A percentile compares a stretch with the other conserved stretches of the same genome.
Evolutionary conservation across 2,113 vertebrate species (phyloP).

Genomic region (Turdus rufiventris): DNA sequence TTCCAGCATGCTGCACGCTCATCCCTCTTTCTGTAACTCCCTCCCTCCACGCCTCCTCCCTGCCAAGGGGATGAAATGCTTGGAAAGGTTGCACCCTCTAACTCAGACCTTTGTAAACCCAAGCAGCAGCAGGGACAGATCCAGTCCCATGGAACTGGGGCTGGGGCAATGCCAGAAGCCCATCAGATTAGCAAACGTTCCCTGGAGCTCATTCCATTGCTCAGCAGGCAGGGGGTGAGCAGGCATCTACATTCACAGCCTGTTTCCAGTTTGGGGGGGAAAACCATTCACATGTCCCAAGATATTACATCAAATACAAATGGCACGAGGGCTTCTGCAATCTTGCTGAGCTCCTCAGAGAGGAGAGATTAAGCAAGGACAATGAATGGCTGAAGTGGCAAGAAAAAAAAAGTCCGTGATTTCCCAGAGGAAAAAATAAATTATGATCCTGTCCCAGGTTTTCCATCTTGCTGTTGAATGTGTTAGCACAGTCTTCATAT

Average conservation of each 20-base stretch:
- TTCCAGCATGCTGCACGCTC: not conserved
- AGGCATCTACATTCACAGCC: conserved; percentile 8
- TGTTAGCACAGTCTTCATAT: not conserved
- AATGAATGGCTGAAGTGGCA: not conserved
- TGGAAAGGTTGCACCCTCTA: not conserved
- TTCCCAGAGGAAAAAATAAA: not conserved
- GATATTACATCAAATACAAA: not conserved
- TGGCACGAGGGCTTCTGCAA: not conserved
- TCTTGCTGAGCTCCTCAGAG: not conserved
- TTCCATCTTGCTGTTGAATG: not conserved
- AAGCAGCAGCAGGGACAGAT: not conserved
- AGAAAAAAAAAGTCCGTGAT: not conserved
- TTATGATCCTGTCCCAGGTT: not conserved
- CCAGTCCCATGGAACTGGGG: not conserved
- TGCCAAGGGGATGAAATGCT: not conserved
- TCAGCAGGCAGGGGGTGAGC: not conserved
- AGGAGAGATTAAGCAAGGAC: not conserved
- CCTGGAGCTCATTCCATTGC: not conserved
- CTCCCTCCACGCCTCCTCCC: not conserved
- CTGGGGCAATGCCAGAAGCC: not conserved
- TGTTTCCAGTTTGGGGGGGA: not conserved
- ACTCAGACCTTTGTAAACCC: not conserved
- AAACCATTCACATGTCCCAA: not conserved
- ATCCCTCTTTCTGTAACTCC: not conserved
- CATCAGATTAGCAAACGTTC: not conserved